Conservation (phyloP, 2,113 vertebrate genomes). For the Crypturellus undulatus region DNA sequence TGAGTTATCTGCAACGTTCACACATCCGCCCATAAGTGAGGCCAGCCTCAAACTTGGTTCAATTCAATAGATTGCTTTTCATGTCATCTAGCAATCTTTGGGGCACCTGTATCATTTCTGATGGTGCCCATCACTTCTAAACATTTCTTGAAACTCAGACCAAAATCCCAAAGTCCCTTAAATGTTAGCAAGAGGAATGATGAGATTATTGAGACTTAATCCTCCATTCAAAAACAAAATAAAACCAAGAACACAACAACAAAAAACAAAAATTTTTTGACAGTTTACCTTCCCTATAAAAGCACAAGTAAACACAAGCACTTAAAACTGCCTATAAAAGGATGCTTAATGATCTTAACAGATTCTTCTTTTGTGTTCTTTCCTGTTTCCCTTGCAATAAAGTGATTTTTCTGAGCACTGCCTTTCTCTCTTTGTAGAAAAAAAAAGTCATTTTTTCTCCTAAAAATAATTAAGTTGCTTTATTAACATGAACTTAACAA, state of each 20-base stretch:
- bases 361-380: background rate
- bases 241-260: no score
- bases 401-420: background rate
- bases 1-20: rapidly evolving
- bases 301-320: background rate
- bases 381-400: background rate
- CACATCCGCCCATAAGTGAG: background rate
- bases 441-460: background rate
- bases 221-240: background rate
- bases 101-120: rapidly evolving
- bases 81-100: background rate
- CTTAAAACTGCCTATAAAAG: background rate
- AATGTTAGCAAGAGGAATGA: background rate
- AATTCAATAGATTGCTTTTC: background rate
- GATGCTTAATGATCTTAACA: background rate
- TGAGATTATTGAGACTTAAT: background rate
- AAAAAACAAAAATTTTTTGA: background rate
- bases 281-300: background rate
- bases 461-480: background rate
- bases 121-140: background rate
- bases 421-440: background rate
- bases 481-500: background rate
- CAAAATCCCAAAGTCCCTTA: background rate
- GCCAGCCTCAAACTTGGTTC: rapidly evolving
- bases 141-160: background rate